Percentiles rank a stretch among this genome's conserved stretches.
Evolutionary conservation across 2,113 vertebrate species (phyloP).

Genomic region (Crotalus tigris): DNA sequence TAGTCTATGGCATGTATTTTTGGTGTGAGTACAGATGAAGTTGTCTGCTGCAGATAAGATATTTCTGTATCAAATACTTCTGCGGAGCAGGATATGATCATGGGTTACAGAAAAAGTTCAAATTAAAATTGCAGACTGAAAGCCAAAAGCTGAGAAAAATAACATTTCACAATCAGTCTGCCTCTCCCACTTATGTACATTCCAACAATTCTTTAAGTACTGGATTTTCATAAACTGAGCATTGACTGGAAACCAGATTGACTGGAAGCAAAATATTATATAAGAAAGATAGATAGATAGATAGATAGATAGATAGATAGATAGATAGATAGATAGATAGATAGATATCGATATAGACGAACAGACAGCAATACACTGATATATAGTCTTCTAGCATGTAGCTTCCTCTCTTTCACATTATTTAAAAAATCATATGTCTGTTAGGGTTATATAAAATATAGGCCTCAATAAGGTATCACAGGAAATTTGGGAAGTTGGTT

Average conservation of each 20-base stretch:
- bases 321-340: no score
- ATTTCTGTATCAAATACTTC: conserved; percentile 67
- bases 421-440: neutral
- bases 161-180: conserved; percentile 44
- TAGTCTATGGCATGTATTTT: conserved; percentile 54
- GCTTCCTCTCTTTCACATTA: neutral
- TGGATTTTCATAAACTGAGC: conserved; percentile 52
- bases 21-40: conserved; percentile 52
- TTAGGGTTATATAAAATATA: neutral
- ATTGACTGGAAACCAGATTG: conserved; percentile 42
- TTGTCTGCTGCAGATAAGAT: conserved; percentile 53
- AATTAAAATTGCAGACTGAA: conserved; percentile 66
- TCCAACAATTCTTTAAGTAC: conserved; percentile 35
- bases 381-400: neutral
- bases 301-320: no score
- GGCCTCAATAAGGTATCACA: neutral
- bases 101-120: conserved; percentile 58
- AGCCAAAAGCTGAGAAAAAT: conserved; percentile 60
- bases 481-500: neutral
- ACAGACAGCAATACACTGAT: conserved; percentile 34
- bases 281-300: neutral
- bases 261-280: conserved; percentile 40
- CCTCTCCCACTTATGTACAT: neutral
- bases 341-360: no score
- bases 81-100: conserved; percentile 62